Percentiles rank a stretch among this genome's conserved stretches.
phyloP scores from a whole-genome alignment of 2,113 vertebrate genomes.

The Salvelinus sp. region DNA sequence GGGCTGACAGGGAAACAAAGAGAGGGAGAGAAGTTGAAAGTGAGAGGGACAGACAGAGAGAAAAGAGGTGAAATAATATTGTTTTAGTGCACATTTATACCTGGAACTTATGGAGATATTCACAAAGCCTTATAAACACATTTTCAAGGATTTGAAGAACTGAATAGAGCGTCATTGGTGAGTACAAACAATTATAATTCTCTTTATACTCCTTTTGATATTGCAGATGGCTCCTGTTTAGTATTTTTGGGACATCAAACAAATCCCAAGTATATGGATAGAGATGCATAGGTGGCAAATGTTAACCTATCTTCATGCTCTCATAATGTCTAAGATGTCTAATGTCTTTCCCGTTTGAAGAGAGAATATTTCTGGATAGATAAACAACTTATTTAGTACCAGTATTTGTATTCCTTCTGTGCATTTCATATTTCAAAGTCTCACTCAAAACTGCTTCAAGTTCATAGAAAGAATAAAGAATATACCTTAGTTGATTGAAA shows the following conservation, averaged over 20 bases:
- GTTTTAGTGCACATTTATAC: constrained; percentile 19
- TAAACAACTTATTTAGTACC: background rate
- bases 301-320: background rate
- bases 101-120: constrained; percentile 24
- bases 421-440: background rate
- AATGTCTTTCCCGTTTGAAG: background rate
- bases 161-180: constrained; percentile 41
- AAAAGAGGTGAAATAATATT: constrained; percentile 36
- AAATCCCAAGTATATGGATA: background rate
- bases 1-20: constrained; percentile 10
- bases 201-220: background rate
- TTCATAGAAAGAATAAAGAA: background rate
- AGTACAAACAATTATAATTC: constrained; percentile 37
- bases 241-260: background rate
- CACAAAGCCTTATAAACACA: constrained; percentile 15
- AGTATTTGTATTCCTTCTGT: background rate
- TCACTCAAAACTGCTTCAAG: background rate
- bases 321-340: background rate
- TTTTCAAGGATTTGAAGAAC: constrained; percentile 14
- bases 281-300: background rate
- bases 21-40: constrained; percentile 42
- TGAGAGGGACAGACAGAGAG: constrained; percentile 55
- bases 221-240: background rate
- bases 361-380: background rate
- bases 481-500: background rate